Evolutionary conservation across 2,797 vertebrate species (phyloP).

Genomic region (Crenichthys baileyi): DNA sequence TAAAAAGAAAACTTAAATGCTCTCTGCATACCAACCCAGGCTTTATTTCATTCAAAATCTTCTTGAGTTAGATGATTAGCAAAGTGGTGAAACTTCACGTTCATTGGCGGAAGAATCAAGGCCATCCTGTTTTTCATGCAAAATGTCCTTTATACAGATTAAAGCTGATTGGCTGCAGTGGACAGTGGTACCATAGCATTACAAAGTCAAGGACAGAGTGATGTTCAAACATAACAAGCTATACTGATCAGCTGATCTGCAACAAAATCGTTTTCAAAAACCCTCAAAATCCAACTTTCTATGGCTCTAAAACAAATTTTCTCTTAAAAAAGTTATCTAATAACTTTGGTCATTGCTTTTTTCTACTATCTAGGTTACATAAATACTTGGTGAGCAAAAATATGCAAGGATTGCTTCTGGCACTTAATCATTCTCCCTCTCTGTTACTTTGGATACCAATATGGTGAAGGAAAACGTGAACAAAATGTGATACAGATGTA

Average conservation of each 20-base stretch:
- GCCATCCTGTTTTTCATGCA: not conserved
- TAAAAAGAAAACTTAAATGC: not conserved
- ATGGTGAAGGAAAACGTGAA: not conserved
- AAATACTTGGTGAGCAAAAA: constrained; percentile 1
- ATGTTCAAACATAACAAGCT: constrained; percentile 21
- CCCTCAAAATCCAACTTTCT: not conserved
- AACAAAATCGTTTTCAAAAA: not conserved
- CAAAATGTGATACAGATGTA: constrained; percentile 5
- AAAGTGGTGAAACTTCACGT: not conserved
- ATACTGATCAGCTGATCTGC: constrained; percentile 5
- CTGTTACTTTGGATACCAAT: not conserved
- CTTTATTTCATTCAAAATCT: not conserved
- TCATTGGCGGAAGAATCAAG: not conserved
- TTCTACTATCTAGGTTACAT: not conserved
- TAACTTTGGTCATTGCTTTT: not conserved
- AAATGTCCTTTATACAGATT: constrained; percentile 20
- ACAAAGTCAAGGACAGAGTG: constrained; percentile 22
- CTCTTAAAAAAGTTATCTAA: not conserved
- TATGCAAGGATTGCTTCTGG: not conserved
- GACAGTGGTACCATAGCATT: not conserved
- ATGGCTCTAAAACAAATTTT: constrained; percentile 10
- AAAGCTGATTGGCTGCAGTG: constrained; percentile 22
- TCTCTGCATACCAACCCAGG: not conserved
- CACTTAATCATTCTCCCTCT: not conserved
- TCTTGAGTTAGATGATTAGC: not conserved